Base-by-base conservation (phyloP, 1,140 invertebrate species). In the Steinernema khuongi region DNA sequence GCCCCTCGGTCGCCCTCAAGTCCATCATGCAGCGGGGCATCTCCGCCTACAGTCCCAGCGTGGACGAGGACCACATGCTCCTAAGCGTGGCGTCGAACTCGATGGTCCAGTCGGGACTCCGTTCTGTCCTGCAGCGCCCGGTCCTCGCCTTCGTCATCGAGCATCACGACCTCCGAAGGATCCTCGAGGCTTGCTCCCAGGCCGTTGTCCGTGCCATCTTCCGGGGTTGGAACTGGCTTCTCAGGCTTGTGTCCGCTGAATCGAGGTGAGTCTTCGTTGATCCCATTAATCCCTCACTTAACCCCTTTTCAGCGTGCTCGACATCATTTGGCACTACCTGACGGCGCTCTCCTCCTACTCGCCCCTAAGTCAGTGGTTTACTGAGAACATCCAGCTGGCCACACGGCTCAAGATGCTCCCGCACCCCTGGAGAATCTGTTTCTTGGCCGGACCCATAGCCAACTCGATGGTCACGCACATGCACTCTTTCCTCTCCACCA, bases 241-340 rank as follows among this genome's bases (percentile, higher is more conserved):
- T 98, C 1, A 89, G 93, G 75, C 93, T 91, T 74, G 93, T 96
- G n/a, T 84, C 80, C 7, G 70, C 79, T 11, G 80, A 0, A 94
- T 93, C 0, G 92, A 95, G 85, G 91, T 93, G 2, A 92, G 91
- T 84, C 88, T n/a, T n/a, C 96, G 7, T 94, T 97, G 82, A 94
- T 97, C 86, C 87, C 97, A 0, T 89, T 97, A 74, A n/a, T n/a
- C 97, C 94, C 94, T 96, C 93, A 92, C 94, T 96, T 81, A 91
- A 93, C 0, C 89, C 87, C 19, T 87, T 90, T 60, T 22, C 26
- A 82, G 81, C 43, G 83, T 83, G 17, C 74, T 74, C 11, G 82
- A 83, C 71, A 77, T 84, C 18, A 74, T 83, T 19, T 81, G 83
- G 73, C 81, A 81, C 33, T 82, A 78, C 68, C 67, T 83, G 1